phyloP scores from a whole-genome alignment of 2,797 vertebrate genomes.

The Enteromius trimaculatus region DNA sequence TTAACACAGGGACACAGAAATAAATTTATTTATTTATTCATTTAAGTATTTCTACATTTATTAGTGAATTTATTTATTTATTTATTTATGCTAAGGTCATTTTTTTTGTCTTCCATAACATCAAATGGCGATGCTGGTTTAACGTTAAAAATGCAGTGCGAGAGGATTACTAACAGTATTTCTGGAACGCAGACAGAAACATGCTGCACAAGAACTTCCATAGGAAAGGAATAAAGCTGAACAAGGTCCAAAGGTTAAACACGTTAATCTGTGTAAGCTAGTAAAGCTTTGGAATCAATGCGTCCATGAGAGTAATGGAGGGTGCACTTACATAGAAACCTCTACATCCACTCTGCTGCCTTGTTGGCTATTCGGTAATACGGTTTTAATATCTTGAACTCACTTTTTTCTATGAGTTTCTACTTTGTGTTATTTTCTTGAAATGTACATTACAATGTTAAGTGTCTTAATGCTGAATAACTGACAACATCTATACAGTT shows the following conservation, averaged over 20 bases:
- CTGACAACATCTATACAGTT: not conserved
- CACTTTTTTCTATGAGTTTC: not conserved
- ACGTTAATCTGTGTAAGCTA: constrained; percentile 14
- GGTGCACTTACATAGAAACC: not conserved
- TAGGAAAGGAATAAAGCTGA: not conserved
- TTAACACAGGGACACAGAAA: no score
- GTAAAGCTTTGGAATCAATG: not conserved
- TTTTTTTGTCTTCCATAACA: no score
- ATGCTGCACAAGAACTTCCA: not conserved
- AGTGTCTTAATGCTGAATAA: not conserved
- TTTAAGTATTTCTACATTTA: no score
- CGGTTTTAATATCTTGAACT: not conserved
- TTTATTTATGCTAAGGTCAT: no score
- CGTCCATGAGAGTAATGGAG: constrained; percentile 5
- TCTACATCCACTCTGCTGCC: not conserved
- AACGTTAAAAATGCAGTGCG: not conserved
- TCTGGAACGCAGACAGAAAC: not conserved
- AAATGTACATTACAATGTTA: not conserved
- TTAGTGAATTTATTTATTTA: no score
- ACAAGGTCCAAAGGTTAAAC: constrained; percentile 22
- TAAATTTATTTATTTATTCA: no score
- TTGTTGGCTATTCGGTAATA: not conserved
- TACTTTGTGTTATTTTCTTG: not conserved
- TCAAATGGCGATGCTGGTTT: not conserved
- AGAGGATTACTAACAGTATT: not conserved